phyloP scores from a whole-genome alignment of 2,113 vertebrate species.

The Proterorhinus semilunaris region DNA sequence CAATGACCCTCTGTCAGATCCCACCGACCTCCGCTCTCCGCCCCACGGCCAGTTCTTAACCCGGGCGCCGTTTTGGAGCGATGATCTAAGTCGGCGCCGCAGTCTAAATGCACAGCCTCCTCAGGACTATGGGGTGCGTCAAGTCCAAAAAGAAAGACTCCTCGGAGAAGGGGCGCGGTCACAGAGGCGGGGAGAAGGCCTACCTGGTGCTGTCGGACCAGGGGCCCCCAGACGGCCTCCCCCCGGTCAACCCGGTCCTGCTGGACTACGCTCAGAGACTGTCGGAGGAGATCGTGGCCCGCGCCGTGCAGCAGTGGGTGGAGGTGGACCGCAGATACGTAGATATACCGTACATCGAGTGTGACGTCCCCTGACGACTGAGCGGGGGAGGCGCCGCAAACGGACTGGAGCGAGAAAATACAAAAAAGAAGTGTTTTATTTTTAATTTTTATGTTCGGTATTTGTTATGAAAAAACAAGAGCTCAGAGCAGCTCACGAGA shows the following conservation, averaged over 20 bases:
- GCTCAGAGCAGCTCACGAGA: too few relatives aligned
- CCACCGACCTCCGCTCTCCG: neutral
- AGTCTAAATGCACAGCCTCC: slow-evolving; percentile 34
- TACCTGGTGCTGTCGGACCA: slow-evolving; percentile 62
- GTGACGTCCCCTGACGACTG: slow-evolving; percentile 80
- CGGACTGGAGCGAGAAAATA: neutral
- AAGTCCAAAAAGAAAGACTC: slow-evolving; percentile 87
- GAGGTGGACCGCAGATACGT: slow-evolving; percentile 86
- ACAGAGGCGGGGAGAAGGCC: slow-evolving; percentile 68
- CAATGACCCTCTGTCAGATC: slow-evolving; percentile 57
- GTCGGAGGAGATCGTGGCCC: slow-evolving; percentile 85
- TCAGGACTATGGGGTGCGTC: slow-evolving; percentile 88
- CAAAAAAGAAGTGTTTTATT: too few relatives aligned
- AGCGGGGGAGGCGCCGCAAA: neutral
- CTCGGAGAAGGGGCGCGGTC: slow-evolving; percentile 48
- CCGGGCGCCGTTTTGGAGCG: neutral
- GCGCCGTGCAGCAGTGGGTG: slow-evolving; percentile 89
- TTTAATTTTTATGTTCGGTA: too few relatives aligned
- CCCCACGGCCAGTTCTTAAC: too few relatives aligned
- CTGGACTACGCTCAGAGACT: slow-evolving; percentile 87
- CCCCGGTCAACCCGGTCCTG: slow-evolving; percentile 66
- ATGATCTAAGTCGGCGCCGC: neutral
- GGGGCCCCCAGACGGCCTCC: slow-evolving; percentile 41
- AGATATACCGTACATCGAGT: slow-evolving; percentile 95
- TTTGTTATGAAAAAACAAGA: too few relatives aligned